phyloP scores from a whole-genome alignment of 2,113 vertebrate species.

The Podocnemis expansa region DNA sequence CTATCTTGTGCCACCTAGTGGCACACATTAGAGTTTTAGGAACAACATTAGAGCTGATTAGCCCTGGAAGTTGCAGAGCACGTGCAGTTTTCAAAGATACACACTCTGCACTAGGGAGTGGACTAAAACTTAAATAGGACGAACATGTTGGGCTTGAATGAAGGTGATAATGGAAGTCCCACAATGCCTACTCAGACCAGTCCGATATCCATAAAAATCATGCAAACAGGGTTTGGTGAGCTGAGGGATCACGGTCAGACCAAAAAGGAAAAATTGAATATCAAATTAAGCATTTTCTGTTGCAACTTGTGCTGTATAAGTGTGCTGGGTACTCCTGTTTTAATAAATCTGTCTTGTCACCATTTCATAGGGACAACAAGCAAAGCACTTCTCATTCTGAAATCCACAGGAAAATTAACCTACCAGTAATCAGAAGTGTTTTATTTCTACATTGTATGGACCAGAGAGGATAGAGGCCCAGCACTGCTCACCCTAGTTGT shows the following conservation, averaged over 20 bases:
- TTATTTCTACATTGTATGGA: neutral
- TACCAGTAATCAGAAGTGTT: neutral
- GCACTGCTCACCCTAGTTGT: neutral
- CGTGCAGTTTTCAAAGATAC: neutral
- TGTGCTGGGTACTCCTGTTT: neutral
- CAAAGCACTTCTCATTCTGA: neutral
- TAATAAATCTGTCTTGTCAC: neutral
- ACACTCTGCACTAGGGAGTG: neutral
- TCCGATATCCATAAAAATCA: neutral
- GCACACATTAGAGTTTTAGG: neutral
- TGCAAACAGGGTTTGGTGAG: neutral
- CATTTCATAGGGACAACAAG: neutral
- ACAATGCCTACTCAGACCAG: neutral
- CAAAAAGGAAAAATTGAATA: neutral
- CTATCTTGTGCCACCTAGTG: rapidly evolving
- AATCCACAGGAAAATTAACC: neutral
- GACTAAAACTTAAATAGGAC: neutral
- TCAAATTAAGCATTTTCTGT: neutral
- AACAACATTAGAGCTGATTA: neutral
- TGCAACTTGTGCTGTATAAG: neutral
- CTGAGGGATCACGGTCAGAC: neutral
- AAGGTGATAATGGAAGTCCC: neutral
- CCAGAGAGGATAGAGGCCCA: neutral
- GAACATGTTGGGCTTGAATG: neutral
- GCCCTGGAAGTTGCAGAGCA: neutral